phyloP scores from a whole-genome alignment of 2,113 vertebrate genomes.

The Vulpes lagopus region DNA sequence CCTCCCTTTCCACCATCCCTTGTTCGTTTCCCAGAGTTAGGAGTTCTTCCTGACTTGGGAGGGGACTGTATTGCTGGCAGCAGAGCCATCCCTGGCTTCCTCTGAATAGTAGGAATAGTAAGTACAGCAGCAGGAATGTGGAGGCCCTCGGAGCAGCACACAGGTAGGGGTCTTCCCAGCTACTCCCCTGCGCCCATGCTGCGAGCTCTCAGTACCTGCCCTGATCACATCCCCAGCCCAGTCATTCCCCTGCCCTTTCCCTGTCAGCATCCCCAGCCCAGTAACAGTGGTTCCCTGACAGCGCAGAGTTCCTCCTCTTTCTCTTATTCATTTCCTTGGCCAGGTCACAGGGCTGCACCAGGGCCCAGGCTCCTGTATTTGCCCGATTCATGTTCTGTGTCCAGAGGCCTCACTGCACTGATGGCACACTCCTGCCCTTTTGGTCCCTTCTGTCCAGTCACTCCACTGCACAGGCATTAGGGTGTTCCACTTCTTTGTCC shows the following conservation, averaged over 20 bases:
- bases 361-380: not conserved
- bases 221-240: fast-evolving
- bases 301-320: not conserved
- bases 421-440: not conserved
- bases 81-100: not conserved
- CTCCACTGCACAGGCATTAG: not conserved
- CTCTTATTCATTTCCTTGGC: not conserved
- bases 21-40: too few relatives aligned
- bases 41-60: not conserved
- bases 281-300: not conserved
- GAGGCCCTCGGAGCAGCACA: not conserved
- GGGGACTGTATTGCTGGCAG: not conserved
- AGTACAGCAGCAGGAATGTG: too few relatives aligned
- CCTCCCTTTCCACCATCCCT: too few relatives aligned
- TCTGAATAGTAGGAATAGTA: not conserved
- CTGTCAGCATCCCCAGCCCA: not conserved
- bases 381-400: too few relatives aligned
- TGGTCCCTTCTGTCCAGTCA: not conserved
- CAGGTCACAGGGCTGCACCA: not conserved
- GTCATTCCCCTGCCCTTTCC: not conserved
- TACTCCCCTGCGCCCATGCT: fast-evolving
- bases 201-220: not conserved
- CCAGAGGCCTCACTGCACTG: not conserved
- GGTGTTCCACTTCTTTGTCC: not conserved
- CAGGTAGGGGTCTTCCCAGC: not conserved